phyloP scores from a whole-genome alignment of 2,888 invertebrate species.

The Clistopyga incitator region DNA sequence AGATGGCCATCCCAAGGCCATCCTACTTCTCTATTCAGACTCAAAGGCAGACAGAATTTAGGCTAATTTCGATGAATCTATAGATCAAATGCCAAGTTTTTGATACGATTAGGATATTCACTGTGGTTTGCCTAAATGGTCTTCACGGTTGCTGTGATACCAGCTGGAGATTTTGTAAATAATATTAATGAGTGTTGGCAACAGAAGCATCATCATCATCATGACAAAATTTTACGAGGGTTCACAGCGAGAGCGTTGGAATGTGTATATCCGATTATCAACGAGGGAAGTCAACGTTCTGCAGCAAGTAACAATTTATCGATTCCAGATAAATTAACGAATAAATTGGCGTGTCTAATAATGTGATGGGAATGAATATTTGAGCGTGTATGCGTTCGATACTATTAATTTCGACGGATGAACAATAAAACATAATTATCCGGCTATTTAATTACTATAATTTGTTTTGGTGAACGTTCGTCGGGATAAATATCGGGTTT shows the following conservation, averaged over 20 bases:
- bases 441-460: background rate
- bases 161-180: background rate
- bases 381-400: background rate
- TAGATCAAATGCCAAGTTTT: conserved; percentile 18
- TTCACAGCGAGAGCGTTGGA: background rate
- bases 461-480: background rate
- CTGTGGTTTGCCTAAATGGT: conserved; percentile 8
- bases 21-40: conserved; percentile 58
- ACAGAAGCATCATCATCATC: conserved; percentile 8
- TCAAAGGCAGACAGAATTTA: conserved; percentile 20
- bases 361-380: background rate
- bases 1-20: conserved; percentile 23
- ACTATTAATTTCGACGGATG: background rate
- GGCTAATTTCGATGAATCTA: conserved; percentile 28
- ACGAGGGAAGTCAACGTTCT: conserved; percentile 17
- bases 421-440: background rate
- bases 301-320: conserved; percentile 40
- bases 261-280: conserved; percentile 29
- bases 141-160: background rate
- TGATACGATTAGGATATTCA: background rate
- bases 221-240: conserved; percentile 5
- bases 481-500: background rate
- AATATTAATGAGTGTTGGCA: conserved; percentile 6
- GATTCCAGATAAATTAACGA: conserved; percentile 28
- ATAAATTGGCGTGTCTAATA: conserved; percentile 41